These are phyloP conservation scores for Callithrix jacchus DNA, from an alignment of 2,113 vertebrate species.

Conservation along the genomic window DNA sequence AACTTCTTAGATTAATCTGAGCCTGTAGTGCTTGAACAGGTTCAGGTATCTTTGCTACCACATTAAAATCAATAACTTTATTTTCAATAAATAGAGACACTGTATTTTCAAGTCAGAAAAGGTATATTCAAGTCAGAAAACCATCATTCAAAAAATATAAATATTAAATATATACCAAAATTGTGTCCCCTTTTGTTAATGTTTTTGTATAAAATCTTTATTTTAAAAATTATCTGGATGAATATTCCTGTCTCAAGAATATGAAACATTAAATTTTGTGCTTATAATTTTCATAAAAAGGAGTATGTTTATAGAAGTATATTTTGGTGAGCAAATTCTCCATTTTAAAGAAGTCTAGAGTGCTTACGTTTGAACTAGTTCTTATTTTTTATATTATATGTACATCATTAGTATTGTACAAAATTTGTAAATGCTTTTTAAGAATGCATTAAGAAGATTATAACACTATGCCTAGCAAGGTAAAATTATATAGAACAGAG, in stretches of 20 bases:
- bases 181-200: neutral
- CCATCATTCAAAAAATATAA: neutral
- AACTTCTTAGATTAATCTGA: neutral
- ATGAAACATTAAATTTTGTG: neutral
- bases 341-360: neutral
- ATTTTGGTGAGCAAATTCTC: neutral
- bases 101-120: neutral
- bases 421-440: neutral
- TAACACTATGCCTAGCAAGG: neutral
- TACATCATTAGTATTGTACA: neutral
- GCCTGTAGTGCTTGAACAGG: neutral
- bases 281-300: neutral
- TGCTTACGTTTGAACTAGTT: neutral
- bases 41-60: neutral
- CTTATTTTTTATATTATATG: neutral
- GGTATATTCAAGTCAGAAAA: neutral
- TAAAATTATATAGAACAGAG: neutral
- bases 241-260: neutral
- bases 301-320: constrained; percentile 48
- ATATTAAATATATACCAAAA: neutral
- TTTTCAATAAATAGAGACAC: neutral
- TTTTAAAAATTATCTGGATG: neutral
- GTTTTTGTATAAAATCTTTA: constrained; percentile 4
- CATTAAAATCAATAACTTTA: neutral
- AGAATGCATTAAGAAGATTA: neutral